Evolutionary conservation across 2,797 vertebrate species (phyloP).

Genomic region (Dryobates pubescens): DNA sequence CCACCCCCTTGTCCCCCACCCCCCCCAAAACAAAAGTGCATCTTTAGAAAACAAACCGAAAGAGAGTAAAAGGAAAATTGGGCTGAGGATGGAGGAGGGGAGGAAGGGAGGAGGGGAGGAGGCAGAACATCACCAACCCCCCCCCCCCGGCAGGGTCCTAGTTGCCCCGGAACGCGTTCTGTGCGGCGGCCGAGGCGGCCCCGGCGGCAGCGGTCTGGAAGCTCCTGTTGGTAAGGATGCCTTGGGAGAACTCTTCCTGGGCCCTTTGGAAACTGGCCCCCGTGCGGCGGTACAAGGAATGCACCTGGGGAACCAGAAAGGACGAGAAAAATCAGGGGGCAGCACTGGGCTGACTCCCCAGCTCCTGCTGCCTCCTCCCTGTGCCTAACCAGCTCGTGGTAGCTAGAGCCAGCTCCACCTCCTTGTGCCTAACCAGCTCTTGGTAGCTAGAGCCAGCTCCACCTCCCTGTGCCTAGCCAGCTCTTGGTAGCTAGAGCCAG

Average conservation of each 20-base stretch:
- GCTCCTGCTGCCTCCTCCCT: accelerated
- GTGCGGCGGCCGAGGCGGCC: constrained; percentile 85
- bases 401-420: accelerated
- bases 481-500: too few species aligned
- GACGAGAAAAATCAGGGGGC: accelerated
- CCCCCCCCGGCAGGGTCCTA: neutral
- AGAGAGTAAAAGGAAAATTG: neutral
- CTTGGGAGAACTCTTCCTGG: constrained; percentile 97
- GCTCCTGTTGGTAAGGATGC: constrained; percentile 87
- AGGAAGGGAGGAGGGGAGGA: neutral
- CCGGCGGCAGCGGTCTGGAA: constrained; percentile 84
- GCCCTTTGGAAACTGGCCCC: constrained; percentile 97
- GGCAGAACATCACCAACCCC: neutral
- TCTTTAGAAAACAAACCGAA: neutral
- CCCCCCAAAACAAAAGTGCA: constrained; percentile 37
- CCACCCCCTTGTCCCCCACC: neutral
- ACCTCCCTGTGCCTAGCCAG: too few species aligned
- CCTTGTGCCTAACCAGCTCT: too few species aligned
- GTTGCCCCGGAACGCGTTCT: constrained; percentile 84
- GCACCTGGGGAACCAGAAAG: constrained; percentile 79
- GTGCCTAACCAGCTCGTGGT: accelerated
- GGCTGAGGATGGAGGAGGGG: neutral
- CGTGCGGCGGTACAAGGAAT: constrained; percentile 89
- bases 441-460: too few species aligned
- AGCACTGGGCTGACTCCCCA: neutral